Conservation (phyloP, 2,113 vertebrate genomes). For the Sula dactylatra region DNA sequence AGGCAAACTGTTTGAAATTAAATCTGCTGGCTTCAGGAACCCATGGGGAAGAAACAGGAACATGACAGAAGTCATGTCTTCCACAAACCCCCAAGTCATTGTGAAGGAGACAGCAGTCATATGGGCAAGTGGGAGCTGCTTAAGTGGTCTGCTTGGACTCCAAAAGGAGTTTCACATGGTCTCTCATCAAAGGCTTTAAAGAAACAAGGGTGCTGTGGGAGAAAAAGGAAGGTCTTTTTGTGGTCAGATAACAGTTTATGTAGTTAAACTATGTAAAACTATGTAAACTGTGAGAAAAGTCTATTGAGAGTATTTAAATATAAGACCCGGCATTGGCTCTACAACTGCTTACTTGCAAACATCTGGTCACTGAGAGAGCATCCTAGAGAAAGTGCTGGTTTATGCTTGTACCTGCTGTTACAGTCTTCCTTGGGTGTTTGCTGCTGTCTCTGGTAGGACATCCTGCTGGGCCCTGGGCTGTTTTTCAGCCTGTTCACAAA, state of each 20-base stretch:
- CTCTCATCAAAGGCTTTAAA: neutral
- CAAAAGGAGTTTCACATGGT: neutral
- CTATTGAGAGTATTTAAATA: neutral
- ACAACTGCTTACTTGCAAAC: neutral
- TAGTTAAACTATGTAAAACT: neutral
- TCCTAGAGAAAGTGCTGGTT: neutral
- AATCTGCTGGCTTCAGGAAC: neutral
- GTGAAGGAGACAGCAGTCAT: neutral
- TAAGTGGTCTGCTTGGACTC: neutral
- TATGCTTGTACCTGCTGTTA: neutral
- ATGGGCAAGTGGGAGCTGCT: neutral
- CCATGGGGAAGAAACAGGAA: neutral
- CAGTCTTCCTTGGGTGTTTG: neutral
- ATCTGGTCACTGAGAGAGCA: neutral
- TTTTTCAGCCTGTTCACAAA: neutral
- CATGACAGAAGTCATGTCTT: neutral
- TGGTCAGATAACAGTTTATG: neutral
- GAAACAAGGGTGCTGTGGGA: neutral
- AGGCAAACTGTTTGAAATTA: neutral
- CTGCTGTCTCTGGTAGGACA: neutral
- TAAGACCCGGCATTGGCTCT: neutral
- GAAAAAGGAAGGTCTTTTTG: neutral
- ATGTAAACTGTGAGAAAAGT: neutral
- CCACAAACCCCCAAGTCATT: neutral
- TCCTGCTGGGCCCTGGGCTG: neutral